Evolutionary conservation across 2,888 invertebrate species (phyloP).

Genomic region (Scrobipalpa costella): DNA sequence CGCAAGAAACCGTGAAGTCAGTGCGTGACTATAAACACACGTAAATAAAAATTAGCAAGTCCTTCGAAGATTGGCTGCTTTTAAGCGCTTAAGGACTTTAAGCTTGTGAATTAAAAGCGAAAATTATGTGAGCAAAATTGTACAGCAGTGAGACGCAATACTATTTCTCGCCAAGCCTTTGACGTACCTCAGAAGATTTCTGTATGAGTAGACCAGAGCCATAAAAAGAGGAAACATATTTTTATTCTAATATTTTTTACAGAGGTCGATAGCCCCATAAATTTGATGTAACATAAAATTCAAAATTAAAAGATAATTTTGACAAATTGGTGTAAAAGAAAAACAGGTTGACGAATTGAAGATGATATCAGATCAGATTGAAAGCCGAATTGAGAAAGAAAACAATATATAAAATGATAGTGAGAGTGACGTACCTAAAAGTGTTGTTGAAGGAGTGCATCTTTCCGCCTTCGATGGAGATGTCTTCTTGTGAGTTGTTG

Average conservation of each 20-base stretch:
- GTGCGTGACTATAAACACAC: conserved; percentile 47
- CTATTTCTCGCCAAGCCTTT: conserved; percentile 62
- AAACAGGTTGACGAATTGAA: not conserved
- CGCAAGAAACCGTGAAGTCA: conserved; percentile 45
- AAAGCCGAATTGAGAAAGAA: conserved; percentile 17
- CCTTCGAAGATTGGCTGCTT: conserved; percentile 29
- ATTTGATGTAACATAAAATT: not conserved
- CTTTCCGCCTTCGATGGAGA: conserved; percentile 90
- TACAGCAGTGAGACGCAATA: conserved; percentile 60
- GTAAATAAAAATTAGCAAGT: conserved; percentile 37
- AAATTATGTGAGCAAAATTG: conserved; percentile 59
- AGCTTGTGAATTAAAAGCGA: conserved; percentile 65
- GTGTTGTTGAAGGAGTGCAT: conserved; percentile 90
- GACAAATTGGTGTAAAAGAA: not conserved
- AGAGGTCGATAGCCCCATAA: not conserved
- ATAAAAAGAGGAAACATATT: conserved; percentile 68
- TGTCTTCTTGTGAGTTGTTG: conserved; percentile 90
- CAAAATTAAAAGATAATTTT: not conserved
- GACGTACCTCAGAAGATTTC: conserved; percentile 80
- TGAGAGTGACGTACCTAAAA: conserved; percentile 83
- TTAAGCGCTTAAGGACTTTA: conserved; percentile 56
- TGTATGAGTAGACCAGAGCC: conserved; percentile 74
- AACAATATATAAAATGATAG: not conserved
- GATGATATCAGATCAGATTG: conserved; percentile 8
- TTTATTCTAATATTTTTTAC: conserved; percentile 49